These are phyloP conservation scores for Odobenus rosmarus DNA, from an alignment of 2,113 vertebrate genomes.

Conservation along the genomic window DNA sequence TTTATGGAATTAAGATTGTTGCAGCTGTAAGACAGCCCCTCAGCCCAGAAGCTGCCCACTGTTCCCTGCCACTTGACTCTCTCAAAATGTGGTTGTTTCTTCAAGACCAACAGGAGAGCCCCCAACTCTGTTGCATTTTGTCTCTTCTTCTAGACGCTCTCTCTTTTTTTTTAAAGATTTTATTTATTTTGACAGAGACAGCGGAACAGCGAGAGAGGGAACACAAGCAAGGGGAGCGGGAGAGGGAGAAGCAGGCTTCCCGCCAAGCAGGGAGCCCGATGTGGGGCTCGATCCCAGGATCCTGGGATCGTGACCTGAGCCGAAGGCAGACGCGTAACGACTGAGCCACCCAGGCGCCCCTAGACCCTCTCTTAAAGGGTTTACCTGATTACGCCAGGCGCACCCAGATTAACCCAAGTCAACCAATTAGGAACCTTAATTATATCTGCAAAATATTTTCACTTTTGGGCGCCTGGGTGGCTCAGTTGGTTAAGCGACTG, in stretches of 20 bases:
- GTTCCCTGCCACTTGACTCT: fast-evolving
- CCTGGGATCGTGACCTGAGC: no score
- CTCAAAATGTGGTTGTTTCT: background rate
- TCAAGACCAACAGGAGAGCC: background rate
- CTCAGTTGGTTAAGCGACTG: no score
- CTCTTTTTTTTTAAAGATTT: background rate
- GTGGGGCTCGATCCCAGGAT: no score
- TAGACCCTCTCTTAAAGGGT: background rate
- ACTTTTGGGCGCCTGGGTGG: background rate
- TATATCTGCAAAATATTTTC: background rate
- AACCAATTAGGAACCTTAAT: background rate
- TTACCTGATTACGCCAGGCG: background rate
- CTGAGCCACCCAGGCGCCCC: no score
- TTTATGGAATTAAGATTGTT: background rate
- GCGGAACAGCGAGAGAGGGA: no score
- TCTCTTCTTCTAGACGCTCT: background rate
- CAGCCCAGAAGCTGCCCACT: background rate
- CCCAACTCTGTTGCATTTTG: background rate
- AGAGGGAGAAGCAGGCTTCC: no score
- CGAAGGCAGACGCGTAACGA: no score
- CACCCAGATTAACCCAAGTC: background rate
- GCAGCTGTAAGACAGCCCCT: background rate
- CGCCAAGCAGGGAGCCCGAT: no score
- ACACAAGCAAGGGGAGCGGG: no score
- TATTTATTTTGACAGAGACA: no score